Base-by-base conservation (phyloP, 2,888 invertebrate species). In the Incurvaria masculella region DNA sequence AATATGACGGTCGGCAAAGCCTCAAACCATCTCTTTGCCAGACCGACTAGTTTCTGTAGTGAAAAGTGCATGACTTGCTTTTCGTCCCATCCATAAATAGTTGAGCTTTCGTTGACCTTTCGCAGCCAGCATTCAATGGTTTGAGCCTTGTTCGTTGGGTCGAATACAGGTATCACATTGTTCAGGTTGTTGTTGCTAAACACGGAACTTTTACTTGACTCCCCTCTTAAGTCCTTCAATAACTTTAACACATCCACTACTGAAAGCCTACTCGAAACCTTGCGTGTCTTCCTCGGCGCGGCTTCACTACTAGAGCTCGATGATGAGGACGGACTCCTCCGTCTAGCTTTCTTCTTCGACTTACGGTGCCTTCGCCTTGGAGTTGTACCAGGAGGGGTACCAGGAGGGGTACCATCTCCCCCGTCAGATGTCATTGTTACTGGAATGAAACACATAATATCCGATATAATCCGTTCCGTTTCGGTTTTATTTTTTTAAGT, bases 21-120 rank as follows among this genome's bases (percentile, higher is more conserved):
- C 38, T 57, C 52, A 16, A 49, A 56, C 57, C 57, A 59, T 20
- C 23, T 54, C 23, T 55, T 55, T 4, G 57, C 59, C 14, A 52
- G 27, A 2, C 55, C 56, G 14, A 16, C 21, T 11, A 59, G 21
- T 19, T 56, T 56, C 33, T 54, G 51, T 2, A 55, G 21, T 21
- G 57, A 48, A 44, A 51, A 58, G 45, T 56, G 55, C 2, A 51
- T 46, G 18, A 47, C 53, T 17, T 55, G 53, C 40, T 46, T 53
- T 17, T 54, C 48, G 11, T 50, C 47, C 56, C 56, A 57, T 14
- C 39, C 51, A 46, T 56, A 56, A 3, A 56, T 53, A 18, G 2
- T 14, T 3, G 49, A 43, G 40, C 54, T 52, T 38, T 55, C 50
- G 27, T 57, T 53, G 2, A 56, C 55, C 21, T 56, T 56, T 0